Conservation (phyloP, 2,113 vertebrate genomes). For the Triplophysa siluroides region DNA sequence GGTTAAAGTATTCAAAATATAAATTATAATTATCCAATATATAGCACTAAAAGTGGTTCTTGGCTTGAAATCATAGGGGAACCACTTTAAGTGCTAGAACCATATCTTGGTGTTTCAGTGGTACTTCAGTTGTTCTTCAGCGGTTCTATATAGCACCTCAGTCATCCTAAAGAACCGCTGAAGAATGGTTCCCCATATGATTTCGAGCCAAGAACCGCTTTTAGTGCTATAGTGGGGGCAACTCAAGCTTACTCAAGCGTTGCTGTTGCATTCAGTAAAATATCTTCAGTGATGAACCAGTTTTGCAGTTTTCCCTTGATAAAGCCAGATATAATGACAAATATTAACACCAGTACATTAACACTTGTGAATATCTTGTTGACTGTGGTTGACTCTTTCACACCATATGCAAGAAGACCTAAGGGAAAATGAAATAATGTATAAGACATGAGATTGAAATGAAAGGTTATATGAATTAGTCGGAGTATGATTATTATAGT, state of each 20-base stretch:
- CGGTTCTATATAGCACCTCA: no score
- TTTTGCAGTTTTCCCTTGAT: conserved; percentile 80
- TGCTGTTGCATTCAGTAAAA: conserved; percentile 61
- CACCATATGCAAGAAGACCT: conserved; percentile 85
- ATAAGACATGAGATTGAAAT: background rate
- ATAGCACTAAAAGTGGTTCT: no score
- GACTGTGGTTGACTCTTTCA: conserved; percentile 81
- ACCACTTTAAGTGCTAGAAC: no score
- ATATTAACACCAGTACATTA: conserved; percentile 79
- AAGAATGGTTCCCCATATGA: no score
- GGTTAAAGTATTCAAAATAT: no score
- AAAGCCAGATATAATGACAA: conserved; percentile 79
- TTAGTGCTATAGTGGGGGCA: no score
- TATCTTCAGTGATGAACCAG: conserved; percentile 76
- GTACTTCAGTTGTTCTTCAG: no score
- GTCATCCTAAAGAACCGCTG: no score
- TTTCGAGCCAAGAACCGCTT: no score
- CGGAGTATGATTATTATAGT: background rate
- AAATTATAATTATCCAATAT: no score
- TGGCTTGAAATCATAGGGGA: no score
- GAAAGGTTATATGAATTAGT: background rate
- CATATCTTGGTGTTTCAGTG: no score
- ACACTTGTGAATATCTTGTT: conserved; percentile 84
- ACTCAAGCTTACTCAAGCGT: conserved; percentile 52
- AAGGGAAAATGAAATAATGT: background rate